Percentiles rank a stretch among this genome's conserved stretches.
phyloP scores from a whole-genome alignment of 1,140 invertebrate genomes.

The Scaptomyza hsui region DNA sequence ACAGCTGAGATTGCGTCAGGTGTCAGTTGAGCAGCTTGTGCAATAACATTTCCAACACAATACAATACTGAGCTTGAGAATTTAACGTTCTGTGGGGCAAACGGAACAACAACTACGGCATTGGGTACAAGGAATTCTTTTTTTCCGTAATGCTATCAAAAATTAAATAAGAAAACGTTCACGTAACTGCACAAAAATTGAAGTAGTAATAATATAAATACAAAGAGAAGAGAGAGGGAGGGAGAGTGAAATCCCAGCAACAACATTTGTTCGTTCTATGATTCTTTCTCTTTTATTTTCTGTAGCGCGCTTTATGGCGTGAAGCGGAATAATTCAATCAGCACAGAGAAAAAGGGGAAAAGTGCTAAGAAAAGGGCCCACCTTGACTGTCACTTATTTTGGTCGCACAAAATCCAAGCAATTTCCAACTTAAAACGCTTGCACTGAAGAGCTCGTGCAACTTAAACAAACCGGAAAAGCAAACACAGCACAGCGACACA shows the following conservation, averaged over 20 bases:
- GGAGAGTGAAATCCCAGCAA: neutral
- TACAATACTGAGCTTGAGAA: slow-evolving; percentile 10
- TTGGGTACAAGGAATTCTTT: slow-evolving; percentile 6
- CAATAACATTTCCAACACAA: slow-evolving; percentile 16
- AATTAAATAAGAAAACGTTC: slow-evolving; percentile 59
- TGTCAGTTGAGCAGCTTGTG: slow-evolving; percentile 27
- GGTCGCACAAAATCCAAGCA: slow-evolving; percentile 65
- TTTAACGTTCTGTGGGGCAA: slow-evolving; percentile 16
- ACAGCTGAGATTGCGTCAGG: slow-evolving; percentile 5
- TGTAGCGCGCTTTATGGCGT: slow-evolving; percentile 68
- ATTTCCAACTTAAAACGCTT: slow-evolving; percentile 79
- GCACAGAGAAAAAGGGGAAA: slow-evolving; percentile 42
- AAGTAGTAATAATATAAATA: slow-evolving; percentile 74
- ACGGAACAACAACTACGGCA: slow-evolving; percentile 6
- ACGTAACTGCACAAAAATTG: slow-evolving; percentile 60
- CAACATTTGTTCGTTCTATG: slow-evolving; percentile 2
- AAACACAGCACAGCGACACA: slow-evolving; percentile 76
- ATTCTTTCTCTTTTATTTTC: slow-evolving; percentile 33
- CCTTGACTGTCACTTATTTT: slow-evolving; percentile 26
- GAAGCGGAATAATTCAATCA: slow-evolving; percentile 80
- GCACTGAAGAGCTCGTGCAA: slow-evolving; percentile 72
- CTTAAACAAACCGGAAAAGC: slow-evolving; percentile 81
- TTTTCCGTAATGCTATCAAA: slow-evolving; percentile 30
- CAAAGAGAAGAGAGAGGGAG: neutral
- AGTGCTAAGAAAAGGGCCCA: neutral